Percentiles rank a stretch among this genome's conserved stretches.
These are phyloP conservation scores for Actenoides hombroni DNA, from an alignment of 2,113 vertebrate genomes.

Conservation along the genomic window DNA sequence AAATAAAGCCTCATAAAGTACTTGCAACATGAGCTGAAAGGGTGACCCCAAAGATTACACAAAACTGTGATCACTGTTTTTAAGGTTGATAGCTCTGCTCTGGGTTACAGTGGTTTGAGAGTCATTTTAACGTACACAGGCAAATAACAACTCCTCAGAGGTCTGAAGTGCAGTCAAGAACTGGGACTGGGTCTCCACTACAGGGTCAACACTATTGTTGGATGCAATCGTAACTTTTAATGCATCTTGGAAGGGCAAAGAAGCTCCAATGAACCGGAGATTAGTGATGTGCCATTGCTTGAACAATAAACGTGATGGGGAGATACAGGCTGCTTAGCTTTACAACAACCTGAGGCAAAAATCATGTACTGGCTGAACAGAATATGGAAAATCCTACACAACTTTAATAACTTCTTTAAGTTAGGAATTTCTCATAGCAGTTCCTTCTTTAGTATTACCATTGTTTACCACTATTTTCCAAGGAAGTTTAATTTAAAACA, in stretches of 20 bases:
- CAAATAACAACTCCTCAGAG: neutral
- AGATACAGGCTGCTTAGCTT: neutral
- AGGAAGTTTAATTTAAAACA: conserved; percentile 29
- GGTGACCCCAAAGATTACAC: neutral
- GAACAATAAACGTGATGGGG: neutral
- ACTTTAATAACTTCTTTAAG: neutral
- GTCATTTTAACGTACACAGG: neutral
- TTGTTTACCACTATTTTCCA: conserved; percentile 42
- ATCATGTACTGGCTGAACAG: neutral
- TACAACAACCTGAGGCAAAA: conserved; percentile 5
- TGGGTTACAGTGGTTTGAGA: neutral
- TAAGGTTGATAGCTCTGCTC: neutral
- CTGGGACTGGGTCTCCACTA: neutral
- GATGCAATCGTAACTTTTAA: neutral
- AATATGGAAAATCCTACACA: conserved; percentile 38
- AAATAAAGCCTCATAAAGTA: neutral
- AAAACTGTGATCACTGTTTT: neutral
- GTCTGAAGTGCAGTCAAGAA: neutral
- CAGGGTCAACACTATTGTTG: neutral
- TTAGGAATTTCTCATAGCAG: neutral
- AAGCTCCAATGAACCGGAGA: neutral
- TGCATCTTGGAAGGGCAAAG: conserved; percentile 6
- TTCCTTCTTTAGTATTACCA: neutral
- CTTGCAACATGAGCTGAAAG: neutral
- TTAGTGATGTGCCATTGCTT: neutral